Evolutionary conservation across 1,140 invertebrate species (phyloP).

Genomic region (Platyscapa corneri): DNA sequence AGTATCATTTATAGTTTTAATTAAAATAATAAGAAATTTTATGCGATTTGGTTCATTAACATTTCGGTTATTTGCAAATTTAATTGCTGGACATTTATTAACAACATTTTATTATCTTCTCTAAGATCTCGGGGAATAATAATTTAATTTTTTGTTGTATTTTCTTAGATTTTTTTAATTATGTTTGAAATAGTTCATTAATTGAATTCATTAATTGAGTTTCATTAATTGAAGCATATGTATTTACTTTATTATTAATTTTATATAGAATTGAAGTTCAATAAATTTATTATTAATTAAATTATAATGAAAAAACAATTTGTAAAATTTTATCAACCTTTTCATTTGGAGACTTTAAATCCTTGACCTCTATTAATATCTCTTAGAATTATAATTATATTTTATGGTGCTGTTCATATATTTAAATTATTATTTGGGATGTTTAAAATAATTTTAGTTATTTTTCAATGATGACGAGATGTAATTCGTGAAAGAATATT

Average conservation of each 20-base stretch:
- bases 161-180: background rate
- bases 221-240: too few species aligned
- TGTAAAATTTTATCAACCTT: conserved; percentile 75
- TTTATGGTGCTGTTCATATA: conserved; percentile 51
- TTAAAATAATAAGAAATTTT: conserved; percentile 78
- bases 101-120: background rate
- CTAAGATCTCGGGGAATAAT: background rate
- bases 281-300: conserved; percentile 21
- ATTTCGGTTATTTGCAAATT: conserved; percentile 74
- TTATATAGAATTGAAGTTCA: too few species aligned
- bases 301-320: conserved; percentile 56
- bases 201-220: too few species aligned
- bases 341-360: conserved; percentile 69
- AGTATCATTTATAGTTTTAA: conserved; percentile 80
- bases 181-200: too few species aligned
- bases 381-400: background rate
- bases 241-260: too few species aligned
- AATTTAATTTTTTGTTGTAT: background rate
- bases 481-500: conserved; percentile 74
- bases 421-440: conserved; percentile 69
- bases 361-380: too few species aligned
- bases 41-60: conserved; percentile 79
- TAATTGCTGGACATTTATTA: conserved; percentile 10
- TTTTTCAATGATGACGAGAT: too few species aligned
- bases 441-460: conserved; percentile 51